These are phyloP conservation scores for Oasisia sp. DNA, from an alignment of 2,888 invertebrate species.

Conservation along the genomic window DNA sequence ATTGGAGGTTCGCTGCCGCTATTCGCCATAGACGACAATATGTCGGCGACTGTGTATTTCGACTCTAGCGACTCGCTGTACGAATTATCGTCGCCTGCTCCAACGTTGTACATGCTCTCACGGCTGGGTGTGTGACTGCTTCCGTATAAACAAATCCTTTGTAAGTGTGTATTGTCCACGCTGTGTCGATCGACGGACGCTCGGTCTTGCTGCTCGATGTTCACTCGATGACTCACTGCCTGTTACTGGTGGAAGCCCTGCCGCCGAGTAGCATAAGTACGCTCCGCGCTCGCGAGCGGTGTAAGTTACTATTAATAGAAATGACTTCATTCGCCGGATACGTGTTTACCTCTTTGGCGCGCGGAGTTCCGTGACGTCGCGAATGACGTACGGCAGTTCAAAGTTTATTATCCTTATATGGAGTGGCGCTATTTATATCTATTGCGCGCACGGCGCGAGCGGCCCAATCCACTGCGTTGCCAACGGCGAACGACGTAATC, in stretches of 20 bases:
- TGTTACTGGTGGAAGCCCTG: conserved; percentile 13
- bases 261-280: not conserved
- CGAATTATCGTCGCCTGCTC: not conserved
- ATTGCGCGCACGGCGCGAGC: not conserved
- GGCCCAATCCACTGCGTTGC: not conserved
- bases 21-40: conserved; percentile 17
- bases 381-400: not conserved
- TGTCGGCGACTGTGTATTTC: conserved; percentile 9
- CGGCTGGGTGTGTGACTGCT: not conserved
- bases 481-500: not conserved
- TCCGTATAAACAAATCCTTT: conserved; percentile 17
- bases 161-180: not conserved
- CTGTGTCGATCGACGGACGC: not conserved
- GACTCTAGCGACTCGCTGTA: conserved; percentile 13
- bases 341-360: not conserved
- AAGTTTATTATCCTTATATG: conserved; percentile 17
- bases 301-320: not conserved
- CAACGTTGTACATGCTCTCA: not conserved
- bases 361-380: not conserved
- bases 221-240: not conserved
- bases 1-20: not conserved
- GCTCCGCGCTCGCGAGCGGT: not conserved
- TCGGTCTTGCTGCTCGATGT: not conserved
- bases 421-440: not conserved
- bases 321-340: not conserved